phyloP scores from a whole-genome alignment of 1,140 invertebrate genomes.

The Procambarus clarkii region DNA sequence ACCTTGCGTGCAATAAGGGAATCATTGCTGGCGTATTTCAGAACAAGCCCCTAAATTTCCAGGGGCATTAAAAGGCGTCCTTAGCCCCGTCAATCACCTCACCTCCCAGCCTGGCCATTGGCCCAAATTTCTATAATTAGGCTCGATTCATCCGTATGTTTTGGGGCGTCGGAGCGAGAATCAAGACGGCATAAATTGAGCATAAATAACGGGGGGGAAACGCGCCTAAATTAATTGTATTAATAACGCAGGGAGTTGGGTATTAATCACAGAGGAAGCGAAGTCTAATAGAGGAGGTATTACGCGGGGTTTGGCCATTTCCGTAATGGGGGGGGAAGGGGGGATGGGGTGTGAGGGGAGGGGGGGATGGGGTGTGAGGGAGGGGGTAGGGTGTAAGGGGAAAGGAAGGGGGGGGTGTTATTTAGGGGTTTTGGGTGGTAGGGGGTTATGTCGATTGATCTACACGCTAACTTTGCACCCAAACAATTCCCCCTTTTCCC shows the following conservation, averaged over 20 bases:
- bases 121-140: constrained; percentile 5
- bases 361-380: too few relatives aligned
- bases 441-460: too few relatives aligned
- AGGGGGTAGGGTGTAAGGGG: too few relatives aligned
- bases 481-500: too few relatives aligned
- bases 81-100: not conserved
- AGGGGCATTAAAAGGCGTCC: not conserved
- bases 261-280: constrained; percentile 12
- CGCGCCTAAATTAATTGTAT: constrained; percentile 4
- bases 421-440: too few relatives aligned
- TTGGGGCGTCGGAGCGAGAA: not conserved
- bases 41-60: not conserved
- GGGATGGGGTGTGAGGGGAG: too few relatives aligned
- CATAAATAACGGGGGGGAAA: not conserved
- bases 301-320: constrained; percentile 6
- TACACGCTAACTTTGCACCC: too few relatives aligned
- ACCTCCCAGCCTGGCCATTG: not conserved
- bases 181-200: not conserved
- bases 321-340: not conserved
- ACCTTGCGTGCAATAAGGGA: not conserved
- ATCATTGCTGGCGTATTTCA: not conserved
- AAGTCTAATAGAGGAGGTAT: constrained; percentile 1
- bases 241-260: not conserved
- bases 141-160: not conserved
- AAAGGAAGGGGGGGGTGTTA: too few relatives aligned